Percentiles rank a stretch among this genome's conserved stretches.
phyloP scores from a whole-genome alignment of 2,113 vertebrate species.

The Athene cunicularia region DNA sequence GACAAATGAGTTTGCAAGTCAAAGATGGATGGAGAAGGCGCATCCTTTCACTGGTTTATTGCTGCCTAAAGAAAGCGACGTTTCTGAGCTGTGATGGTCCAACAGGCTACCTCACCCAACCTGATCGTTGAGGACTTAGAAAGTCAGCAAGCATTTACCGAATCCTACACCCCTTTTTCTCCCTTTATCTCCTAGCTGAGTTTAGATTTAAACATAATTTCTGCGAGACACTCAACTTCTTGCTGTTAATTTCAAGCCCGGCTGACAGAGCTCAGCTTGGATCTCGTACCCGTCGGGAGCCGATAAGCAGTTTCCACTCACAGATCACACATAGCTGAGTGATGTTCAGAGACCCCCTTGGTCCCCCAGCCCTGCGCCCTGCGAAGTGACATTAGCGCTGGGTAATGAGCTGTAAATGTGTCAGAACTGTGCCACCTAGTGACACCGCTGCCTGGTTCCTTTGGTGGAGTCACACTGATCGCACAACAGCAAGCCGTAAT shows the following conservation, averaged over 20 bases:
- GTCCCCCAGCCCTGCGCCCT: constrained; percentile 36
- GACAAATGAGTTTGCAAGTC: not conserved
- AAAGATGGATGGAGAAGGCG: not conserved
- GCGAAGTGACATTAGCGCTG: constrained; percentile 71
- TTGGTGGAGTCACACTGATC: constrained; percentile 70
- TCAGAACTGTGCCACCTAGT: constrained; percentile 84
- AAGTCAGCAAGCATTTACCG: not conserved
- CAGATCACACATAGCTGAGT: constrained; percentile 58
- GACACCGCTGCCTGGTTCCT: constrained; percentile 69
- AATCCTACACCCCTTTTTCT: not conserved
- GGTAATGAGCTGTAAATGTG: constrained; percentile 81
- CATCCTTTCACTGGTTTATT: not conserved
- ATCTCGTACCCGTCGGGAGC: constrained; percentile 11
- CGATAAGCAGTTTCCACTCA: constrained; percentile 37
- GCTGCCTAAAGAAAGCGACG: not conserved
- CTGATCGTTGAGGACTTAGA: accelerated
- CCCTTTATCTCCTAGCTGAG: not conserved
- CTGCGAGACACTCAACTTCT: not conserved
- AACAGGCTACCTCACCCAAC: not conserved
- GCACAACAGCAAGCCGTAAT: constrained; percentile 69
- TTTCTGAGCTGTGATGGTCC: not conserved
- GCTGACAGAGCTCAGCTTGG: constrained; percentile 62
- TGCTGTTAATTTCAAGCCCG: constrained; percentile 54
- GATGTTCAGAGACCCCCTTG: constrained; percentile 12
- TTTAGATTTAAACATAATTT: not conserved